Evolutionary conservation across 2,797 vertebrate genomes (phyloP).

Genomic region (Capromys pilorides): DNA sequence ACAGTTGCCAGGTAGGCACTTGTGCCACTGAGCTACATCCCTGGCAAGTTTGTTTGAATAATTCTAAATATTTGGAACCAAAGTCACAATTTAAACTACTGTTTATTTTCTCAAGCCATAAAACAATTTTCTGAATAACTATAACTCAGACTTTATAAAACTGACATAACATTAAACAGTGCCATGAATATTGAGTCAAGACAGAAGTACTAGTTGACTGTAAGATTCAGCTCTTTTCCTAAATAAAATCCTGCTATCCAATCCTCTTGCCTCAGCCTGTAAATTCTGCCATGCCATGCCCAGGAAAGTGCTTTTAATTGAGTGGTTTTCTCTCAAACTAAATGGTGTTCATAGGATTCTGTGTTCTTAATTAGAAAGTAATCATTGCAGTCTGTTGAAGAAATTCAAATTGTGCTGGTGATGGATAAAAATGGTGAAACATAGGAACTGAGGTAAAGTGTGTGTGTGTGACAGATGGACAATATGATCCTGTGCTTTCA

Average conservation of each 20-base stretch:
- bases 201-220: background rate
- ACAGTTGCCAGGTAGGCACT: too few relatives aligned
- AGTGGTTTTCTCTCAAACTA: conserved; percentile 12
- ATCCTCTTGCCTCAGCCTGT: too few relatives aligned
- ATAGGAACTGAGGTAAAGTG: conserved; percentile 9
- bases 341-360: conserved; percentile 25
- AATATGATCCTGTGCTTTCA: background rate
- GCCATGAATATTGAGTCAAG: background rate
- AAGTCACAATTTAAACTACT: conserved; percentile 6
- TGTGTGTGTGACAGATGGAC: too few relatives aligned
- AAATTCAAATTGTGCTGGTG: conserved; percentile 38
- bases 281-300: too few relatives aligned
- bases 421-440: background rate
- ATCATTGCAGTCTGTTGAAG: background rate
- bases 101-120: conserved; percentile 32
- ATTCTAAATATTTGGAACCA: conserved; percentile 39
- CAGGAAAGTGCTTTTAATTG: background rate
- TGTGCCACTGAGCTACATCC: too few relatives aligned
- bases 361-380: conserved; percentile 36
- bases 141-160: background rate
- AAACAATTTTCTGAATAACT: conserved; percentile 48
- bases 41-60: conserved; percentile 17
- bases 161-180: conserved; percentile 11
- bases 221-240: background rate
- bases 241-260: background rate